Evolutionary conservation across 2,797 vertebrate genomes (phyloP).

Genomic region (Crax fasciolata): DNA sequence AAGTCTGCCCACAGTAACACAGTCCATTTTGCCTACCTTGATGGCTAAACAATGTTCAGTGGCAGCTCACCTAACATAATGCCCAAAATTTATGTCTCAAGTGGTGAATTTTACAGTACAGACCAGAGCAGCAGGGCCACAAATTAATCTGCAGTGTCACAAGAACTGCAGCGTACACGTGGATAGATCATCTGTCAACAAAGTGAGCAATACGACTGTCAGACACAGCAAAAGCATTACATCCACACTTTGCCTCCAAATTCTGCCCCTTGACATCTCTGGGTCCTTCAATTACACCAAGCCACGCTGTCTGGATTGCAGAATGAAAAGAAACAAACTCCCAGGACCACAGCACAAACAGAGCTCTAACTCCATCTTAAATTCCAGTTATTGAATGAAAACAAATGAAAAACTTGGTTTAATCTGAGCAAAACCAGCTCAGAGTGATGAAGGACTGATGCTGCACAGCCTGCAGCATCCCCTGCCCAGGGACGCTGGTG

Average conservation of each 20-base stretch:
- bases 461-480: neutral
- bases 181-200: constrained; percentile 13
- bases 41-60: neutral
- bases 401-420: neutral
- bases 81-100: constrained; percentile 24
- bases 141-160: constrained; percentile 31
- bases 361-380: neutral
- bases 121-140: constrained; percentile 24
- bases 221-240: neutral
- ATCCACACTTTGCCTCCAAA: neutral
- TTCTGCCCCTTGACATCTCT: neutral
- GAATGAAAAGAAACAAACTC: neutral
- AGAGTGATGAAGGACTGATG: neutral
- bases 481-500: neutral
- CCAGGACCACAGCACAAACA: neutral
- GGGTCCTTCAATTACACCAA: neutral
- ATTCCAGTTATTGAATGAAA: neutral
- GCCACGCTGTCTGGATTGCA: fast-evolving
- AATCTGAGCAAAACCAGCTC: neutral
- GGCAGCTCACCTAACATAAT: constrained; percentile 11
- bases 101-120: constrained; percentile 21
- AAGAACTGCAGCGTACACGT: neutral
- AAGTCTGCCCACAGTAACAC: constrained; percentile 1
- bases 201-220: neutral
- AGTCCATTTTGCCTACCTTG: constrained; percentile 17